phyloP scores from a whole-genome alignment of 2,797 vertebrate species.

The Urophycis tenuis region DNA sequence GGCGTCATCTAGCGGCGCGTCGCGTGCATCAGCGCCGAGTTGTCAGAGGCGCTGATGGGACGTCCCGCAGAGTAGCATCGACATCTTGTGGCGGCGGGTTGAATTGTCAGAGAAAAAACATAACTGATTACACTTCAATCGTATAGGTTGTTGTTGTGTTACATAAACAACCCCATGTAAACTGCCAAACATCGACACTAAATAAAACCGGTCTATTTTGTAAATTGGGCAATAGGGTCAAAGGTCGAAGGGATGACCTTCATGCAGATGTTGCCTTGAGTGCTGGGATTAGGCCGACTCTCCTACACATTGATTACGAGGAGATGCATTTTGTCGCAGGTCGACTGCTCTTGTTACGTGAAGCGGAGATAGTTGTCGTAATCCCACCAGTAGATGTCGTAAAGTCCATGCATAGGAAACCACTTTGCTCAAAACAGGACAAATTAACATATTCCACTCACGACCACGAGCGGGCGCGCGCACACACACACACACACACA shows the following conservation, averaged over 20 bases:
- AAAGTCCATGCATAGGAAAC: neutral
- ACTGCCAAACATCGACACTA: neutral
- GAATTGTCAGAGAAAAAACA: neutral
- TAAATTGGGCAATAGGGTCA: too few species aligned
- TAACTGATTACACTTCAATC: neutral
- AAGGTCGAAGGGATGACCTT: too few species aligned
- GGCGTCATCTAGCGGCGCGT: neutral
- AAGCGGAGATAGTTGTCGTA: neutral
- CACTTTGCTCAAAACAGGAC: too few species aligned
- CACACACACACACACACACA: too few species aligned
- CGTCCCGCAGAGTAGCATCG: slow-evolving; percentile 19
- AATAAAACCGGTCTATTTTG: too few species aligned
- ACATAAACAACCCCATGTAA: neutral
- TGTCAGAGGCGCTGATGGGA: neutral
- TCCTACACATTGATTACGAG: neutral
- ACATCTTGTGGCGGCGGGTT: slow-evolving; percentile 51
- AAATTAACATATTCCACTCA: too few species aligned
- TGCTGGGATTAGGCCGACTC: too few species aligned
- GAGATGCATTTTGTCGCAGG: neutral
- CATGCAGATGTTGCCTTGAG: too few species aligned
- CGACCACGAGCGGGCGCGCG: too few species aligned
- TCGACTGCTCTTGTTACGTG: neutral
- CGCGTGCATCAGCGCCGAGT: too few species aligned
- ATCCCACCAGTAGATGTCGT: slow-evolving; percentile 56
- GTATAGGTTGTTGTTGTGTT: neutral